These are phyloP conservation scores for Cyrtonyx montezumae DNA, from an alignment of 2,113 vertebrate species.

Conservation along the genomic window DNA sequence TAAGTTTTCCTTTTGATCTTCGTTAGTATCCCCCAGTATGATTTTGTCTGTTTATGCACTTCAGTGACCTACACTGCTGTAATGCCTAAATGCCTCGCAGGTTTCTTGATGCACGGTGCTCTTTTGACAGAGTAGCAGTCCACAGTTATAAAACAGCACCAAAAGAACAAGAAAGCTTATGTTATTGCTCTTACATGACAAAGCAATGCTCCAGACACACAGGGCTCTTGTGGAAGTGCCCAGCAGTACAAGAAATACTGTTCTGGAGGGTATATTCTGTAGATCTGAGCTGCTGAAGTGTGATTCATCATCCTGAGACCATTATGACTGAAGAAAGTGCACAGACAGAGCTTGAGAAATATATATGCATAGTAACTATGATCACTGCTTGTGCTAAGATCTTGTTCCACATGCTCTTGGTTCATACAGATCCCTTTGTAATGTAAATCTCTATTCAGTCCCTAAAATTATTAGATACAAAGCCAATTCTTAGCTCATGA, in stretches of 20 bases:
- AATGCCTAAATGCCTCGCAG: neutral
- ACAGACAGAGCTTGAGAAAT: neutral
- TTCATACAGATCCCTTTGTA: neutral
- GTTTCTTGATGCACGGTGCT: neutral
- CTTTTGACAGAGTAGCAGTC: neutral
- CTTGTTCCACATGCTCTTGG: neutral
- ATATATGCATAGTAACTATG: neutral
- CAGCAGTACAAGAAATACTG: neutral
- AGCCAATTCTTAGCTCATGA: neutral
- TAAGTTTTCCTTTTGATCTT: conserved; percentile 46
- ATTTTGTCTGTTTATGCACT: conserved; percentile 10
- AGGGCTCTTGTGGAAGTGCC: neutral
- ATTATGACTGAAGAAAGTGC: neutral
- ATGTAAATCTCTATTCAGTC: neutral
- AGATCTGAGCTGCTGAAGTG: neutral
- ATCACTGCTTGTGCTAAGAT: neutral
- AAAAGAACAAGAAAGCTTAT: neutral
- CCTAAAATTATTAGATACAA: neutral
- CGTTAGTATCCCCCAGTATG: neutral
- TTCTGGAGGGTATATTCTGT: neutral
- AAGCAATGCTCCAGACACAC: neutral
- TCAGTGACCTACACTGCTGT: neutral
- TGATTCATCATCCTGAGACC: neutral
- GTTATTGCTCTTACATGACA: neutral
- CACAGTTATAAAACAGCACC: neutral